phyloP scores from a whole-genome alignment of 1,140 invertebrate species.

The Coptotermes formosanus region DNA sequence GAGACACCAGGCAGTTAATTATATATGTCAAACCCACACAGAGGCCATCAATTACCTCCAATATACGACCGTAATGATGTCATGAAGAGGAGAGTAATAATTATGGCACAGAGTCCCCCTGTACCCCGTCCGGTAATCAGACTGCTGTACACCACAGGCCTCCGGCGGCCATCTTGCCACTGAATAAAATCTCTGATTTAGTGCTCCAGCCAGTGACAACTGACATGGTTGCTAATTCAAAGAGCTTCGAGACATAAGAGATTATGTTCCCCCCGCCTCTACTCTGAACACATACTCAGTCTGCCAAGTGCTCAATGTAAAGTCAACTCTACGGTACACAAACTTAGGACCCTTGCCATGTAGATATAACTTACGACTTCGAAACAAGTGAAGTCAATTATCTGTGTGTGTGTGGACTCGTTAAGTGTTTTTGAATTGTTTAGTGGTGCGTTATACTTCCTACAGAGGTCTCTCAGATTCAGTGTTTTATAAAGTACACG shows the following conservation, averaged over 20 bases:
- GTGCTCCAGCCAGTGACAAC: neutral
- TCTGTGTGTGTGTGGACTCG: neutral
- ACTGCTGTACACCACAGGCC: neutral
- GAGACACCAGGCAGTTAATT: neutral
- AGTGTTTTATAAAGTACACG: too few relatives aligned
- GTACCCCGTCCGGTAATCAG: neutral
- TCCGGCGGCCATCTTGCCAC: neutral
- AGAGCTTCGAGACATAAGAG: neutral
- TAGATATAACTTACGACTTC: neutral
- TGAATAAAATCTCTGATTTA: conserved; percentile 15
- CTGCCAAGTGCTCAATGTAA: neutral
- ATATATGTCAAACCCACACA: conserved; percentile 11
- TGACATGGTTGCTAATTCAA: conserved; percentile 2
- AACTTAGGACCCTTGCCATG: neutral
- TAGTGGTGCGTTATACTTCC: neutral
- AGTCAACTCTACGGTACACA: neutral
- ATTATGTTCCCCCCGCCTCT: neutral
- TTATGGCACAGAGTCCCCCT: neutral
- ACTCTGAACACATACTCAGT: too few relatives aligned
- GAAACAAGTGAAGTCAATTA: neutral
- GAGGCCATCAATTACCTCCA: neutral
- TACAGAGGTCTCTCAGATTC: too few relatives aligned
- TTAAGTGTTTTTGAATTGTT: neutral
- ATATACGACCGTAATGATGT: neutral
- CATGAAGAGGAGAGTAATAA: neutral